phyloP scores from a whole-genome alignment of 1,140 invertebrate species.

The Caenorhabditis briggsae region DNA sequence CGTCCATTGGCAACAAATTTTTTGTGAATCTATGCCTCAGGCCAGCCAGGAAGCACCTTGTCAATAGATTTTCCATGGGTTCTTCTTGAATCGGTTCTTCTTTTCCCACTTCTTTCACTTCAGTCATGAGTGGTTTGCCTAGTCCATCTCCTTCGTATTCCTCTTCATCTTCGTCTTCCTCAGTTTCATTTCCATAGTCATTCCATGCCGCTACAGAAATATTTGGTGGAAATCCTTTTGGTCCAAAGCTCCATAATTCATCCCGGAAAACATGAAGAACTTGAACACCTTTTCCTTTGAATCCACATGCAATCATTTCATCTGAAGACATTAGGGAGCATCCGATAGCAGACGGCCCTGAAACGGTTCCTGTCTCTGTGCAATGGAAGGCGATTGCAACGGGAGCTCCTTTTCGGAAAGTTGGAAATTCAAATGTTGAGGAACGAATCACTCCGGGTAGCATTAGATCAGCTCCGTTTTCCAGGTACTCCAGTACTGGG shows the following conservation, averaged over 20 bases:
- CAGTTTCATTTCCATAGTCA: background rate
- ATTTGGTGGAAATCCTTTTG: conserved; percentile 37
- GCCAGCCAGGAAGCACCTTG: conserved; percentile 62
- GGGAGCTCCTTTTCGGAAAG: conserved; percentile 13
- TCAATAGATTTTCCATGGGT: conserved; percentile 42
- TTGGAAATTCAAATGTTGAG: background rate
- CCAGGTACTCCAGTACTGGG: conserved; percentile 59
- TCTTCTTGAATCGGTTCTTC: conserved; percentile 22
- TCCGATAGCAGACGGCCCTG: conserved; percentile 64
- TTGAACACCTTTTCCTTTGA: conserved; percentile 66
- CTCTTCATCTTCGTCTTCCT: conserved; percentile 4
- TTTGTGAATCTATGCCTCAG: conserved; percentile 64
- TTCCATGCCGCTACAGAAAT: background rate
- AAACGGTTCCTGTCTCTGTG: conserved; percentile 32
- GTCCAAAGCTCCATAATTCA: conserved; percentile 17
- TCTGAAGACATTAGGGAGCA: conserved; percentile 64
- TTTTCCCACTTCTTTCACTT: background rate
- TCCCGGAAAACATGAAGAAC: conserved; percentile 60
- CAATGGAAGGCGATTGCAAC: conserved; percentile 42
- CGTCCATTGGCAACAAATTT: conserved; percentile 61
- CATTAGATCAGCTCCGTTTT: conserved; percentile 68
- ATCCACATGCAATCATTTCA: conserved; percentile 58
- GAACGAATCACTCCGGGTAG: conserved; percentile 60
- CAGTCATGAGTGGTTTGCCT: background rate
- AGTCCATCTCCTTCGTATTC: background rate